Evolutionary conservation across 2,797 vertebrate genomes (phyloP).

Genomic region (Nyctalus aviator): DNA sequence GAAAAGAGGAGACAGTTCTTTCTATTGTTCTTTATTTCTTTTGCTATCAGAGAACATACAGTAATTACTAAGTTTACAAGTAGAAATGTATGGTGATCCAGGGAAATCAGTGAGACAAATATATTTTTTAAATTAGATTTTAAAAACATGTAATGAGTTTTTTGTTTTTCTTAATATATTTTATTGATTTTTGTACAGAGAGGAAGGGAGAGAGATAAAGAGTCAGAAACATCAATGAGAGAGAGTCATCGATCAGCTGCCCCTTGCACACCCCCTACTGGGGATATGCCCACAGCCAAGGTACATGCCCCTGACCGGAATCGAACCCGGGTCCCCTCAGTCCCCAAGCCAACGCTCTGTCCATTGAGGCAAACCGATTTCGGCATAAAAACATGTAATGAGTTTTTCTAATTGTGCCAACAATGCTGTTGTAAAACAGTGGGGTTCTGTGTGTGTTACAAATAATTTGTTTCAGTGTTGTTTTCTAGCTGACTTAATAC

Average conservation of each 20-base stretch:
- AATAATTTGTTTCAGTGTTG: slow-evolving; percentile 5
- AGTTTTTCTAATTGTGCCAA: slow-evolving; percentile 12
- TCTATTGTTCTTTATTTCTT: neutral
- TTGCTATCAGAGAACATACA: neutral
- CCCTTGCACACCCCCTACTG: too few relatives aligned
- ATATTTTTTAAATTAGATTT: slow-evolving; percentile 20
- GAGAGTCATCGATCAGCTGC: too few relatives aligned
- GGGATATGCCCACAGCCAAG: too few relatives aligned
- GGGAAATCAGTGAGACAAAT: neutral
- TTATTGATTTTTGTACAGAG: too few relatives aligned
- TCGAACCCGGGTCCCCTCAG: too few relatives aligned
- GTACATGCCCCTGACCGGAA: too few relatives aligned
- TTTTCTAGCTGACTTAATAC: slow-evolving; percentile 1
- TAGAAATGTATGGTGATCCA: neutral
- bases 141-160: neutral
- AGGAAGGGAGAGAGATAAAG: too few relatives aligned
- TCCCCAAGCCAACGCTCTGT: too few relatives aligned
- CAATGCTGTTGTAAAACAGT: neutral
- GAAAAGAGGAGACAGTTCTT: neutral
- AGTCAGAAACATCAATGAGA: too few relatives aligned
- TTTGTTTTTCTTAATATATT: too few relatives aligned
- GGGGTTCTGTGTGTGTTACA: neutral
- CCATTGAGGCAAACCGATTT: too few relatives aligned
- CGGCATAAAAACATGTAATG: too few relatives aligned
- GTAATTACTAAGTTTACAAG: slow-evolving; percentile 1